Percentiles rank a stretch among this genome's conserved stretches.
Evolutionary conservation across 2,113 vertebrate species (phyloP).

Genomic region (Anguilla rostrata): DNA sequence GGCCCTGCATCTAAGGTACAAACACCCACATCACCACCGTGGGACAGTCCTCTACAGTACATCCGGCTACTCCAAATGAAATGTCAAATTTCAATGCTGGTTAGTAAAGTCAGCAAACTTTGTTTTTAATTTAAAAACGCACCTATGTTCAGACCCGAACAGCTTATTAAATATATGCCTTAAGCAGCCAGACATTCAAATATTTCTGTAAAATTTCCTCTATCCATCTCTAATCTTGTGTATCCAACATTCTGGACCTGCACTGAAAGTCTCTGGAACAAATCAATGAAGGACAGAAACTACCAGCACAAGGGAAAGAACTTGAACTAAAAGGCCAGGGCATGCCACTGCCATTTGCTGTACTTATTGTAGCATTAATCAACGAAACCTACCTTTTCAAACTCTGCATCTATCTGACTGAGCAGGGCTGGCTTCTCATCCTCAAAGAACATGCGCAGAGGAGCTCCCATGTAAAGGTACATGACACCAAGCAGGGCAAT

Average conservation of each 20-base stretch:
- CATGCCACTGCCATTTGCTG: background rate
- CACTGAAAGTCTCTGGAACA: background rate
- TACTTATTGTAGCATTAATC: background rate
- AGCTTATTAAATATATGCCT: background rate
- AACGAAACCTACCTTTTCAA: slow-evolving; percentile 84
- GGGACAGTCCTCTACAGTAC: background rate
- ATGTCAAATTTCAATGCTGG: background rate
- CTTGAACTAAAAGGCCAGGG: background rate
- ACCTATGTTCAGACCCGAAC: background rate
- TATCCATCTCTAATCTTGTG: background rate
- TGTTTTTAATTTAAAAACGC: background rate
- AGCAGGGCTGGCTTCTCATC: slow-evolving; percentile 96
- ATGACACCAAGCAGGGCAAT: slow-evolving; percentile 92
- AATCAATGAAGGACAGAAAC: background rate
- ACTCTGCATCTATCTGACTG: slow-evolving; percentile 91
- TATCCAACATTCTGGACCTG: background rate
- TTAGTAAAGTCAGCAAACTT: background rate
- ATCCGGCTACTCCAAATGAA: background rate
- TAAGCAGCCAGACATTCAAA: background rate
- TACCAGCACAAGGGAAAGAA: background rate
- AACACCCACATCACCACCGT: background rate
- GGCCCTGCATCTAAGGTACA: slow-evolving; percentile 84
- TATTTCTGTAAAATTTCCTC: background rate
- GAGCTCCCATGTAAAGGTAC: slow-evolving; percentile 92
- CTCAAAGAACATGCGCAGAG: slow-evolving; percentile 95